A percentile compares a stretch with the other conserved stretches of the same genome.
phyloP scores from a whole-genome alignment of 1,140 invertebrate species.

The Rhopalosiphum padi region DNA sequence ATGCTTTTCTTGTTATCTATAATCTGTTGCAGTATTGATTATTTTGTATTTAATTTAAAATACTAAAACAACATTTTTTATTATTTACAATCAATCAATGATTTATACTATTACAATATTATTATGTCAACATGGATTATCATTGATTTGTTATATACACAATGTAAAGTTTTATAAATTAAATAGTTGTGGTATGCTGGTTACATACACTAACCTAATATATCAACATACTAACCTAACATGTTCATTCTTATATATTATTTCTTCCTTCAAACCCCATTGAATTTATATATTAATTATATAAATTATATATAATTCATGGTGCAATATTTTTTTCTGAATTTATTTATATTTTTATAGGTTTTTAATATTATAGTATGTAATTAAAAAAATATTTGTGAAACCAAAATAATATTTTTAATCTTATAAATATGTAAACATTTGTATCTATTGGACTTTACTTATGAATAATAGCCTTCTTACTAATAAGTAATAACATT shows the following conservation, averaged over 20 bases:
- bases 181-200: background rate
- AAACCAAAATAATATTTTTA: background rate
- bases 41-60: background rate
- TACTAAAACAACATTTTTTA: background rate
- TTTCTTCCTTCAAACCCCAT: background rate
- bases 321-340: background rate
- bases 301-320: fast-evolving
- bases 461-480: background rate
- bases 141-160: background rate
- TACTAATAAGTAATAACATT: background rate
- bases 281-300: background rate
- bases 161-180: background rate
- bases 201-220: background rate
- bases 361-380: too few relatives aligned
- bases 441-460: background rate
- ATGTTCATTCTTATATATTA: background rate
- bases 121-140: background rate
- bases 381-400: background rate
- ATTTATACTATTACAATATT: background rate
- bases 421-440: background rate
- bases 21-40: background rate
- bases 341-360: background rate
- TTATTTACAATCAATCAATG: background rate
- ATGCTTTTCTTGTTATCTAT: background rate
- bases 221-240: background rate